These are phyloP conservation scores for Ichneumoninae sp. DNA, from an alignment of 2,888 invertebrate species.

Conservation along the genomic window DNA sequence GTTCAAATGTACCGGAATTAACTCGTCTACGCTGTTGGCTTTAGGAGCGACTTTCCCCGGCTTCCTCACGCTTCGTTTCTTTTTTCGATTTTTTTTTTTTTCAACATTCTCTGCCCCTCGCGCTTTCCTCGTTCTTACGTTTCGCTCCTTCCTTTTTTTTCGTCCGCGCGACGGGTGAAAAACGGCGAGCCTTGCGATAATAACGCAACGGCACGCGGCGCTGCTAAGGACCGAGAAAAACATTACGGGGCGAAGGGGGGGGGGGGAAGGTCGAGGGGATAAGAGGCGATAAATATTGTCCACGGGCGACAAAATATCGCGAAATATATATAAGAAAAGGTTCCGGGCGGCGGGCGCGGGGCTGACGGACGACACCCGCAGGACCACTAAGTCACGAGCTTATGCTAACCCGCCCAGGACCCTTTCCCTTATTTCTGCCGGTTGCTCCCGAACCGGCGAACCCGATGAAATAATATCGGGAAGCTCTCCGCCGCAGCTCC, in stretches of 20 bases:
- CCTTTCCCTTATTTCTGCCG: slow-evolving; percentile 64
- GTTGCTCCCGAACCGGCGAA: slow-evolving; percentile 31
- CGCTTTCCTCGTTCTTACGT: slow-evolving; percentile 57
- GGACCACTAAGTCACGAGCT: slow-evolving; percentile 83
- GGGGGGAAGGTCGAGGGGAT: slow-evolving; percentile 63
- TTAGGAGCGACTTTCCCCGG: slow-evolving; percentile 53
- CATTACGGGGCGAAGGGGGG: slow-evolving; percentile 42
- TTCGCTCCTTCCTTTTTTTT: slow-evolving; percentile 18
- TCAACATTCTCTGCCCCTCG: slow-evolving; percentile 40
- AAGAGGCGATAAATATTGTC: slow-evolving; percentile 81
- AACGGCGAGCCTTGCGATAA: slow-evolving; percentile 68
- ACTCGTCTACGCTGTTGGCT: slow-evolving; percentile 71
- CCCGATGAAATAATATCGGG: slow-evolving; percentile 80
- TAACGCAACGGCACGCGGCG: slow-evolving; percentile 71
- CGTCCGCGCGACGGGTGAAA: slow-evolving; percentile 62
- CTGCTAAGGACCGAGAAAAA: slow-evolving; percentile 64
- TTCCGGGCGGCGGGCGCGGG: slow-evolving; percentile 63
- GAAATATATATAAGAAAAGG: slow-evolving; percentile 77
- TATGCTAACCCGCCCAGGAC: slow-evolving; percentile 80
- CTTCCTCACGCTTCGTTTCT: slow-evolving; percentile 35
- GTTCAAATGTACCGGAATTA: slow-evolving; percentile 84
- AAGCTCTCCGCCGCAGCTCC: slow-evolving; percentile 42
- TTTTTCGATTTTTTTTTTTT: slow-evolving; percentile 41
- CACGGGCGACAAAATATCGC: slow-evolving; percentile 83
- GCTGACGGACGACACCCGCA: slow-evolving; percentile 83